Conservation (phyloP, 2,797 vertebrate genomes). For the Darevskia nairensis region DNA sequence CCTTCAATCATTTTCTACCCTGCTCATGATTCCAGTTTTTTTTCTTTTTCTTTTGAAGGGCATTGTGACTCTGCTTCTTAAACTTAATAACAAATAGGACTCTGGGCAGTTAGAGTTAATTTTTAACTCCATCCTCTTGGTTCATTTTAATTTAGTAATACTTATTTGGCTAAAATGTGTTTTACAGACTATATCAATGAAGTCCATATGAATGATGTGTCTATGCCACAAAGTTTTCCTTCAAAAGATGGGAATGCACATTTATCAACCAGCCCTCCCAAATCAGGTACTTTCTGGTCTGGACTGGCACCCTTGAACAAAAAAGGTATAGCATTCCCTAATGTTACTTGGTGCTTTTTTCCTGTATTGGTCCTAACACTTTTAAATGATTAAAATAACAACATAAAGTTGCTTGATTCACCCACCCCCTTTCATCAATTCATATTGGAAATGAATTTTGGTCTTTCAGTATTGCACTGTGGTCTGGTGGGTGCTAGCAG, state of each 20-base stretch:
- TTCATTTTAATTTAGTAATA: not conserved
- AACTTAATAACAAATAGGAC: not conserved
- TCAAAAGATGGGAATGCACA: conserved; percentile 84
- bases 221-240: conserved; percentile 82
- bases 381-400: not conserved
- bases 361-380: not conserved
- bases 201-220: conserved; percentile 85
- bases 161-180: conserved; percentile 47
- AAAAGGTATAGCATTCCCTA: conserved; percentile 85
- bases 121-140: not conserved
- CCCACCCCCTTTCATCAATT: not conserved
- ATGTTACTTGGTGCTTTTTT: not conserved
- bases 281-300: conserved; percentile 85
- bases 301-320: conserved; percentile 86
- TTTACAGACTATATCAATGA: conserved; percentile 88
- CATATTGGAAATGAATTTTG: not conserved
- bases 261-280: conserved; percentile 91
- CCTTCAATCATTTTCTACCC: not conserved
- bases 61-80: not conserved
- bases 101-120: not conserved
- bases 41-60: not conserved
- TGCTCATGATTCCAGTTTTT: not conserved
- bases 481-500: not conserved
- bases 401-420: not conserved
- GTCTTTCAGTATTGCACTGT: not conserved